Base-by-base conservation (phyloP, 2,888 invertebrate genomes). In the Drosophila pseudotalamancana region DNA sequence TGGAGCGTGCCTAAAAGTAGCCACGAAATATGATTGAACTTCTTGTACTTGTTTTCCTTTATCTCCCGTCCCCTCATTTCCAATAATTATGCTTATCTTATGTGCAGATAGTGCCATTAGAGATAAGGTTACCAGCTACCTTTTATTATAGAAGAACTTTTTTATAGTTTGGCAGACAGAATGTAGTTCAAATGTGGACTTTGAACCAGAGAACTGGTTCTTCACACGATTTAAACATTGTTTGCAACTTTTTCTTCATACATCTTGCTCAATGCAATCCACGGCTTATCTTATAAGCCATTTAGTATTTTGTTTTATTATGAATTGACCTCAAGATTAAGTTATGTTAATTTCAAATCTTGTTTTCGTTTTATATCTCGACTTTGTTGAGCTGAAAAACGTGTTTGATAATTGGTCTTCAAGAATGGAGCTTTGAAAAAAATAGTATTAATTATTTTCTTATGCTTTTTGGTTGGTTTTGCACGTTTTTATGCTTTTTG, bases 61-160 rank as follows among this genome's bases (percentile, higher is more conserved):
- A 29, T 56, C 43, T 21, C 1, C 12, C 21, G 19, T 29, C 32
- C 4, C 34, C 12, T 23, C 35, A 54, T 35, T 16, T 6, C n/a
- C 16, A 31, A 48, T 61, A 48, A 48, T 48, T 31, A 11, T 43
- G 32, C 62, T 45, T 63, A 63, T 63, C 62, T 19, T n/a, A 9
- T 14, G 16, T 32, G 23, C 4, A 32, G 45, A 45, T 61, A 53
- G 31, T 14, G 5, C 23, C 9, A 27, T 39, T 53, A 16, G 2
- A 8, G 61, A 62, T 62, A 60, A 62, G 23, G 8, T n/a, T n/a
- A n/a, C 5, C 2, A n/a, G 16, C 14, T 39, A 18, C 49, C 12
- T 23, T 23, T 12, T 32, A 27, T 23, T 11, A 11, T 12, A 23
- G 1, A 27, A 27, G 27, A 27, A 12, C 11, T 34, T 29, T 29